phyloP scores from a whole-genome alignment of 2,888 invertebrate genomes.

The Mesorhabditis spiculigera region DNA sequence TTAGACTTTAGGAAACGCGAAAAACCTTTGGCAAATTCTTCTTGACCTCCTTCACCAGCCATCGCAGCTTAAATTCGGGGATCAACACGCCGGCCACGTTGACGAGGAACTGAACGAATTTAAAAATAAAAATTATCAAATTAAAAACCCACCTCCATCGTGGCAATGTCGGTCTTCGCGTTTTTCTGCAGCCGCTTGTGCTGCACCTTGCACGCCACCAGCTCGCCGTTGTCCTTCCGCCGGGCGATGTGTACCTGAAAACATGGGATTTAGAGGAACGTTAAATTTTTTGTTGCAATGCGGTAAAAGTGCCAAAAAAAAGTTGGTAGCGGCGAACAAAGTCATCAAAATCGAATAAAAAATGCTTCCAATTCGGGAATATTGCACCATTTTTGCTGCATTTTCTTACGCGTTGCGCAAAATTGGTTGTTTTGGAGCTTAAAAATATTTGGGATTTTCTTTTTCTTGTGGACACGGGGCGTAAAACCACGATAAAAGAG shows the following conservation, averaged over 20 bases:
- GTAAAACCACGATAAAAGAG: too few relatives aligned
- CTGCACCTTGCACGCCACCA: conserved; percentile 93
- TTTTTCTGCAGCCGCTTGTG: conserved; percentile 85
- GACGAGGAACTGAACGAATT: conserved; percentile 68
- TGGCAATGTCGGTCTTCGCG: conserved; percentile 84
- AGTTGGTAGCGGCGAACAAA: too few relatives aligned
- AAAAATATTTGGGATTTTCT: too few relatives aligned
- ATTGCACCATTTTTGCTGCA: too few relatives aligned
- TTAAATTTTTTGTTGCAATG: too few relatives aligned
- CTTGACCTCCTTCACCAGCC: conserved; percentile 82
- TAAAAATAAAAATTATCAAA: background rate
- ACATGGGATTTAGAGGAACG: background rate
- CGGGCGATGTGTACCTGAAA: conserved; percentile 66
- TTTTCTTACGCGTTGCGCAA: too few relatives aligned
- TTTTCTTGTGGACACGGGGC: too few relatives aligned
- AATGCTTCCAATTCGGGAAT: too few relatives aligned
- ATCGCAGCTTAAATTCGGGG: conserved; percentile 91
- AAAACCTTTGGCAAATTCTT: conserved; percentile 12
- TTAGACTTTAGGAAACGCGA: conserved; percentile 69
- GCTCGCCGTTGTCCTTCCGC: conserved; percentile 61
- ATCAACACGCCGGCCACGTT: conserved; percentile 79
- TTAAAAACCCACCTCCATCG: conserved; percentile 74
- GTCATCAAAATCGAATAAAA: too few relatives aligned
- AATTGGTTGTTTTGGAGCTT: too few relatives aligned
- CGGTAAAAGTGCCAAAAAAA: too few relatives aligned